Percentiles rank a stretch among this genome's conserved stretches.
Evolutionary conservation across 1,140 invertebrate species (phyloP).

Genomic region (Parapsyche elsis): DNA sequence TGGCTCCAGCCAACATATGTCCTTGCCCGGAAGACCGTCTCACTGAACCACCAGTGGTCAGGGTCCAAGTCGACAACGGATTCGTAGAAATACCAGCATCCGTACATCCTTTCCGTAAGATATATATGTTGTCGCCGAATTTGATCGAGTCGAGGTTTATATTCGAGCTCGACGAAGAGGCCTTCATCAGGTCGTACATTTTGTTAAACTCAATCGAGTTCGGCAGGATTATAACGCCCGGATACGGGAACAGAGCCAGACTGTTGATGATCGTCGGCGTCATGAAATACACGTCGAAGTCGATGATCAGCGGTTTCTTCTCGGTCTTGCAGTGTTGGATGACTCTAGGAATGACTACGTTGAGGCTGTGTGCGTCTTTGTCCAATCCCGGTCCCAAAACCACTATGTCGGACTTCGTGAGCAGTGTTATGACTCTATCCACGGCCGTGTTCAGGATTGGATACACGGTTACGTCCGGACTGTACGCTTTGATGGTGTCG

Average conservation of each 20-base stretch:
- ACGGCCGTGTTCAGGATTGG: slow-evolving; percentile 4
- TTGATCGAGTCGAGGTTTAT: slow-evolving; percentile 37
- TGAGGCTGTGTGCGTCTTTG: slow-evolving; percentile 1
- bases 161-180: not conserved
- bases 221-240: slow-evolving; percentile 35
- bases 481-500: slow-evolving; percentile 25
- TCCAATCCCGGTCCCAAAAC: slow-evolving; percentile 42
- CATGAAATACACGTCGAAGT: slow-evolving; percentile 34
- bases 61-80: slow-evolving; percentile 21
- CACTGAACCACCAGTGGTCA: not conserved
- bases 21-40: slow-evolving; percentile 32
- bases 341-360: slow-evolving; percentile 21
- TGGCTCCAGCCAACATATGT: slow-evolving; percentile 33
- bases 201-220: slow-evolving; percentile 37
- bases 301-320: slow-evolving; percentile 43
- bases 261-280: slow-evolving; percentile 14
- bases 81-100: slow-evolving; percentile 36
- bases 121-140: slow-evolving; percentile 38
- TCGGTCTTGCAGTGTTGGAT: slow-evolving; percentile 42
- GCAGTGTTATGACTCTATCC: not conserved
- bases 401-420: slow-evolving; percentile 33
- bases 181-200: slow-evolving; percentile 41
- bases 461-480: slow-evolving; percentile 40
- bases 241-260: slow-evolving; percentile 24
- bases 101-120: slow-evolving; percentile 46